These are phyloP conservation scores for Limnodromus scolopaceus DNA, from an alignment of 2,797 vertebrate genomes.

Conservation along the genomic window DNA sequence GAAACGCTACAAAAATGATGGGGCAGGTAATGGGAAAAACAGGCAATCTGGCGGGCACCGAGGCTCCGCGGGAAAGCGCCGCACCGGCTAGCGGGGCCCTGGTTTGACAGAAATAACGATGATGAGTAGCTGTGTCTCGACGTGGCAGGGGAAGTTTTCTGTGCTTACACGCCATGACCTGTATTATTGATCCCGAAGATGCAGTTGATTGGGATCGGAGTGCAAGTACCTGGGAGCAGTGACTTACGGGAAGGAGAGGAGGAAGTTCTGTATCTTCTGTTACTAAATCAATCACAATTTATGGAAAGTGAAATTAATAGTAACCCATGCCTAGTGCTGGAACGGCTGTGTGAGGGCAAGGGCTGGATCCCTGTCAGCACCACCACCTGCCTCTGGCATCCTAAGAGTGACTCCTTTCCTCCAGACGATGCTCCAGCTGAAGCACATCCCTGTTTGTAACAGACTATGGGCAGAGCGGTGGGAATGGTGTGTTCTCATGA, in stretches of 20 bases:
- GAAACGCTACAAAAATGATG: neutral
- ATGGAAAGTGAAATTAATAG: neutral
- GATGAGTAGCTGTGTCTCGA: fast-evolving
- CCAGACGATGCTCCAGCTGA: neutral
- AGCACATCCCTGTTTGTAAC: fast-evolving
- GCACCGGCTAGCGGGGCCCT: neutral
- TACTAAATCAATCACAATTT: neutral
- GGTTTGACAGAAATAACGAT: neutral
- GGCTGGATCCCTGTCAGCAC: fast-evolving
- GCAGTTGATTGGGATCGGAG: neutral
- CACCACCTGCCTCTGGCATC: neutral
- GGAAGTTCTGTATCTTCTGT: neutral
- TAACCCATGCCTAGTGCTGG: fast-evolving
- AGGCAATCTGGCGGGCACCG: neutral
- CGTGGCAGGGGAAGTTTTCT: fast-evolving
- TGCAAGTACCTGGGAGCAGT: neutral
- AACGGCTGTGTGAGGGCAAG: neutral
- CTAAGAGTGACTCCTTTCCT: fast-evolving
- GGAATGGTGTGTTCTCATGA: neutral
- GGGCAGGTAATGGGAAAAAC: neutral
- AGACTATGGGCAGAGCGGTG: fast-evolving
- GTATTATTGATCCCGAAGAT: neutral
- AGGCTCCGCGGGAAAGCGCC: neutral
- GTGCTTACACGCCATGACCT: fast-evolving
- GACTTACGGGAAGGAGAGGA: neutral